Conservation (phyloP, 1,140 invertebrate species). For the Ostrea edulis region DNA sequence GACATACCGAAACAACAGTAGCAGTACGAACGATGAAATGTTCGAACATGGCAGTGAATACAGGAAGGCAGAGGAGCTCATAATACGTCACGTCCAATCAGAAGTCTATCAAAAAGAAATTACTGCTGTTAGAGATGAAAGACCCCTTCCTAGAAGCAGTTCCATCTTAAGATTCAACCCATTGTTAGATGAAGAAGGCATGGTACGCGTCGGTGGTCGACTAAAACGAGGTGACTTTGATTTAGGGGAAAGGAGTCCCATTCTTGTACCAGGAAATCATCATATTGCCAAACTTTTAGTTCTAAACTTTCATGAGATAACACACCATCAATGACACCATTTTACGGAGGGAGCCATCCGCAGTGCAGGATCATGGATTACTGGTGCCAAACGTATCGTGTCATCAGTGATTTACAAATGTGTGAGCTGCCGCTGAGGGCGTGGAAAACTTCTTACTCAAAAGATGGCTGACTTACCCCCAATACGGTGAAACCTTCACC, state of each 20-base stretch:
- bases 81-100: neutral
- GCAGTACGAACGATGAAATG: neutral
- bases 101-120: slow-evolving; percentile 5
- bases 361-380: slow-evolving; percentile 50
- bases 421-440: slow-evolving; percentile 3
- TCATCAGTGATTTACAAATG: slow-evolving; percentile 43
- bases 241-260: slow-evolving; percentile 44
- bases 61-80: neutral
- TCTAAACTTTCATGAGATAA: slow-evolving; percentile 48
- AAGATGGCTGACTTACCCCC: slow-evolving; percentile 24
- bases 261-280: slow-evolving; percentile 52
- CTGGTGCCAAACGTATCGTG: slow-evolving; percentile 43
- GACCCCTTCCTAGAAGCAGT: neutral
- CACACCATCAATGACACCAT: slow-evolving; percentile 53
- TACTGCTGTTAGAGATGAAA: neutral
- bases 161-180: slow-evolving; percentile 13
- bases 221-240: slow-evolving; percentile 27
- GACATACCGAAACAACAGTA: neutral
- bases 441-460: slow-evolving; percentile 10
- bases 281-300: slow-evolving; percentile 45
- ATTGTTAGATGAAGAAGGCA: slow-evolving; percentile 24
- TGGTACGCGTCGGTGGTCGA: slow-evolving; percentile 58
- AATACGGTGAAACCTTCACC: neutral
- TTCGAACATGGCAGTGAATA: no score
- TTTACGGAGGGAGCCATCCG: slow-evolving; percentile 52